Evolutionary conservation across 2,113 vertebrate genomes (phyloP), one percentile per base, ranked within the genome.

Genomic region (Lophotis ruficrista): DNA sequence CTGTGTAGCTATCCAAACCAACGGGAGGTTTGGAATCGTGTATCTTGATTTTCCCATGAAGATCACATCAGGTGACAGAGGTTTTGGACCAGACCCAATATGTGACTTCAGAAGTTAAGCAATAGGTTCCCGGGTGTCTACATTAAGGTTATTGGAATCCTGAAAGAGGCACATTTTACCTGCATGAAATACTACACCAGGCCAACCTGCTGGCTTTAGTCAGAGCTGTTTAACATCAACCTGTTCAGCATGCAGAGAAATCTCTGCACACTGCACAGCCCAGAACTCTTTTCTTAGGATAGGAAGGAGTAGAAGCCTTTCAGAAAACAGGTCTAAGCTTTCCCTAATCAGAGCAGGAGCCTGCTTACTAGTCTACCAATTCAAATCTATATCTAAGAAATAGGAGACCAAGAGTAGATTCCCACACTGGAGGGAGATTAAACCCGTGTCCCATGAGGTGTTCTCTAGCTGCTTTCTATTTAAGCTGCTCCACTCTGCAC

Each of bases 31-130:
- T 84, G 43, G 33, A 70, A 53, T 58, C 25, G 6, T 12, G 43
- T 91, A 75, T 80, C 84, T 80, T 60, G 61, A 94, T 84, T 83
- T 94, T 91, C 56, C 68, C 61, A 43, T 53, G 73, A 73, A 84
- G 89, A 80, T 91, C 79, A 57, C 73, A 79, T 69, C 48, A 48
- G 27, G 43, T 75, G 79, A 53, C 61, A 58, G 54, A 80, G n/a
- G 30, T 47, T 84, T 88, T 84, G 73, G 84, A 70, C 56, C 23
- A 65, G 56, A 71, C 41, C 56, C 61, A 88, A 10, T 27, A 9
- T 24, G 30, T 84, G 68, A 80, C 62, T 82, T 82, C 70, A 82
- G 87, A 80, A 58, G 68, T 84, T 84, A 76, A 70, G 45, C 51
- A 60, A 76, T 50, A 31, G 56, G 27, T 89, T 94, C 62, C 57